Evolutionary conservation across 2,113 vertebrate species (phyloP).

Genomic region (Papio anubis): DNA sequence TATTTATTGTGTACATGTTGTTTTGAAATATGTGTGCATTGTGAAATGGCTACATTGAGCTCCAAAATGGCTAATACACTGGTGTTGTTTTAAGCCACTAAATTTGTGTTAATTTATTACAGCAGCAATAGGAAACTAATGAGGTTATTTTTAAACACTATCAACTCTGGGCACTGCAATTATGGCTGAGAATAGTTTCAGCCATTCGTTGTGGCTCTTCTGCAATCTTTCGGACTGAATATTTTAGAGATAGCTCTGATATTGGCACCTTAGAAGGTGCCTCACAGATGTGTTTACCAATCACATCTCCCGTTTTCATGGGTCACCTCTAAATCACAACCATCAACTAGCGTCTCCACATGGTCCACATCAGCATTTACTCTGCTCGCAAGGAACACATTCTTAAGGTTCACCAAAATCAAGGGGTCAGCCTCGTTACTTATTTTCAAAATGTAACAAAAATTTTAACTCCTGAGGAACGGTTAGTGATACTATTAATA

Average conservation of each 20-base stretch:
- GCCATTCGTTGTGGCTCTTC: not conserved
- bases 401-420: constrained; percentile 32
- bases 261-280: not conserved
- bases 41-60: not conserved
- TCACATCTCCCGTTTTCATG: not conserved
- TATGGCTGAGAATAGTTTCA: not conserved
- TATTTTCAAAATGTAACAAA: constrained; percentile 46
- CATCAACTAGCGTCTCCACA: constrained; percentile 23
- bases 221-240: not conserved
- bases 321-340: not conserved
- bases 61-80: not conserved
- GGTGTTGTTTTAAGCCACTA: not conserved
- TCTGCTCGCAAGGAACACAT: not conserved
- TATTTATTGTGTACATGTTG: not conserved
- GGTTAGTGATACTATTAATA: constrained; percentile 28
- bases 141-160: not conserved
- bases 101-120: not conserved
- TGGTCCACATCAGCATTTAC: constrained; percentile 12
- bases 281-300: not conserved
- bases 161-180: not conserved
- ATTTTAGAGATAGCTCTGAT: constrained; percentile 32
- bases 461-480: constrained; percentile 51
- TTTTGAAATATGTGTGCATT: not conserved
- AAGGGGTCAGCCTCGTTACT: constrained; percentile 31
- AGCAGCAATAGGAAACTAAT: not conserved